Evolutionary conservation across 92 coral and sea anemone species (phyloP), one percentile per base, ranked within the genome.

Genomic region (Epizoanthus fatuus): DNA sequence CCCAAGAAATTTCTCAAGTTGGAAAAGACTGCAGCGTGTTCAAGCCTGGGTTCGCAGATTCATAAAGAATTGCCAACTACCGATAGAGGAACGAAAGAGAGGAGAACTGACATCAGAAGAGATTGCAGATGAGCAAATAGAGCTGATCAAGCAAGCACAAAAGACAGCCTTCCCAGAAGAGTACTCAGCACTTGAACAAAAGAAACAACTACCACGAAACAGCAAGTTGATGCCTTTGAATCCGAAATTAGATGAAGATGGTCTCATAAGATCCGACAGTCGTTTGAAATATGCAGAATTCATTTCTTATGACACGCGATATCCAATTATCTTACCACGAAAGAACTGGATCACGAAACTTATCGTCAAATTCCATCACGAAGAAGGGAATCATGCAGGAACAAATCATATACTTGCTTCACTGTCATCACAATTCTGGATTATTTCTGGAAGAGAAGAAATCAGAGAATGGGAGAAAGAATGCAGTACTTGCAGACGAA

Each of bases 321-420:
- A 78, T 37, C 90, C 86, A 37, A 80, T 87, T 29, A 87, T 87
- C 52, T 77, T 87, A 22, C 86, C 86, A 69, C 64, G 86, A 63
- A 81, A 84, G 72, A 68, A 84, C 10, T 72, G 80, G 79, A 49
- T 83, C 32, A 83, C 80, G 55, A 71, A 56, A 72, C 71, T 83
- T 10, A 20, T 83, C 32, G 79, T 83, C 44, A 83, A 83, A 25
- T 72, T 5, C n/a, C 74, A 83, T 55, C 87, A 83, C 40, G 80
- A 83, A 35, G 14, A 29, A 1, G 35, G 35, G 35, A 29, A 29
- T 29, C 35, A 29, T 29, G 35, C 35, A 29, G 76, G 86, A 25
- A 81, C 86, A 14, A 81, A 81, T 53, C 86, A 81, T 4, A 81
- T 75, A 42, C 35, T 29, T 29, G 35, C 35, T 29, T 29, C 35